Base-by-base conservation (phyloP, 2,113 vertebrate genomes). In the Zosterops pallidus region DNA sequence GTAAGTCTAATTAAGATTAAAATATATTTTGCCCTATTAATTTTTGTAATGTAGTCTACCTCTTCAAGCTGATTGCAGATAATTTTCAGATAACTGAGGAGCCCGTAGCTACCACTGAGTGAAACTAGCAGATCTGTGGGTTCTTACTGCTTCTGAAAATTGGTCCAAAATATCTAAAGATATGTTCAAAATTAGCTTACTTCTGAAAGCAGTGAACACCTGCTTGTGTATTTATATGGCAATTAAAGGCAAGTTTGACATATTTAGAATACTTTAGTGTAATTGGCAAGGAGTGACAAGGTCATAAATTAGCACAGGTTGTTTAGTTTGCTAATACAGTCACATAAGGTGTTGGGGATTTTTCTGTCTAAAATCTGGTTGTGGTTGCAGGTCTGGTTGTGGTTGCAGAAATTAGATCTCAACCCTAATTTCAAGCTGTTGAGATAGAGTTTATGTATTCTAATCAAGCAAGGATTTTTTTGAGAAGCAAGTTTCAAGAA, bases 101-200 rank as follows among this genome's bases (percentile, higher is more conserved):
- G 44, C 41, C 33, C 1, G 0, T 53, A 71, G 47, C 20, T 64
- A 21, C 44, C 35, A 3, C 0, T 74, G 57, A 24, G 52, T 71
- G 60, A 80, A 57, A n/a, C 11, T 10, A 57, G 59, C 21, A 50
- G 49, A 82, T 75, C 17, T 76, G 11, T 67, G 35, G 12, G 19
- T 72, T 78, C 59, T 95, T 84, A 56, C 5, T 56, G 31, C 50
- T 74, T 59, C 55, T 90, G 82, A 88, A 95, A 88, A 93, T 83
- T 76, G 23, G 13, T 80, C 24, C n/a, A 46, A 65, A 68, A 56
- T 76, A 18, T 12, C 37, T 72, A 50, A 91, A 85, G 62, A 23
- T 25, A 4, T 39, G 12, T 75, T 90, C 23, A 77, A 64, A 92
- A 89, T 26, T 44, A 64, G 28, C 24, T 78, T 78, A 35, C n/a